A percentile compares a stretch with the other conserved stretches of the same genome.
Evolutionary conservation across 2,113 vertebrate species (phyloP).

Genomic region (rat (Rattus norvegicus)): DNA sequence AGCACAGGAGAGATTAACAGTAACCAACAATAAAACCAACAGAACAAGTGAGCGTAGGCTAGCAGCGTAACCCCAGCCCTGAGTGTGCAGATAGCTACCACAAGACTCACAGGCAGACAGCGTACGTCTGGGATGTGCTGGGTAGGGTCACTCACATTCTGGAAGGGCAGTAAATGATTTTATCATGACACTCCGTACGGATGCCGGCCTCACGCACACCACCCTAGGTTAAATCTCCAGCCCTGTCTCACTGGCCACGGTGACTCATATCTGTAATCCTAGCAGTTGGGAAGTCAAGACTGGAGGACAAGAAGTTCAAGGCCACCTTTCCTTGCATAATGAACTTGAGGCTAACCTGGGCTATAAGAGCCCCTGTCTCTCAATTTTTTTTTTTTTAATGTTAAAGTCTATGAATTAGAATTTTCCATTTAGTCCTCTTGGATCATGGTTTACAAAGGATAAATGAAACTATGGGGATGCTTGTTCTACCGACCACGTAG

Average conservation of each 20-base stretch:
- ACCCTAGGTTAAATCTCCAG: background rate
- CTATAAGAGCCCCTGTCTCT: background rate
- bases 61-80: background rate
- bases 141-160: background rate
- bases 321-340: background rate
- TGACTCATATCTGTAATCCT: background rate
- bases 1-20: background rate
- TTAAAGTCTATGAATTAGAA: background rate
- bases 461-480: background rate
- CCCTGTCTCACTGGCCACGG: background rate
- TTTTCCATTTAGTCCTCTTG: background rate
- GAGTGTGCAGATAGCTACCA: background rate
- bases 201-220: background rate
- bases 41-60: background rate
- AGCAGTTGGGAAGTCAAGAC: background rate
- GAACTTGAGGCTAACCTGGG: background rate
- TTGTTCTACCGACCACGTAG: too few relatives aligned
- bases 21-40: background rate
- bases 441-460: background rate
- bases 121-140: too few relatives aligned
- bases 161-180: background rate
- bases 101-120: background rate
- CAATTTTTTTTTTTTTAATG: background rate
- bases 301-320: background rate
- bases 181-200: background rate